Base-by-base conservation (phyloP, 2,113 vertebrate genomes). In the Regulus satrapa region DNA sequence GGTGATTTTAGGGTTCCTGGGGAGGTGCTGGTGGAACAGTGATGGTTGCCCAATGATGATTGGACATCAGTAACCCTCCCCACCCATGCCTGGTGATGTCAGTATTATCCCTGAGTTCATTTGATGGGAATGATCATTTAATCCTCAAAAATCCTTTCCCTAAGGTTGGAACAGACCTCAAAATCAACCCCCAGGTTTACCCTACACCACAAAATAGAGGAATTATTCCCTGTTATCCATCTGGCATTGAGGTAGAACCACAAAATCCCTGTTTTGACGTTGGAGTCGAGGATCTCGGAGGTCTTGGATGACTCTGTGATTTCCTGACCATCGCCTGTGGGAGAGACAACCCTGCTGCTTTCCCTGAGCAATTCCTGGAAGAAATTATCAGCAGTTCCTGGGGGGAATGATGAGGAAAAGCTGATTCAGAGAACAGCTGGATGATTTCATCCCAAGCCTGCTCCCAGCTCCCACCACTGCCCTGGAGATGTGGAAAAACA, bases 191-290 rank as follows among this genome's bases (percentile, higher is more conserved):
- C 41, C 34, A 24, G 1, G 0, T 29, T 40, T 12, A 24, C 23
- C 58, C 23, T 5, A 15, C 40, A 19, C 34, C 59, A 38, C 0
- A 0, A n/a, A 48, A 64, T 0, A 7, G 8, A 56, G 69, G 59
- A 56, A 10, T 29, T 29, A 10, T 29, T 40, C 59, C 59, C 9
- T 15, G 6, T 14, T 19, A 3, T 23, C n/a, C 69, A 10, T n/a
- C 69, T 40, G 58, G 41, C 49, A 24, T 1, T 6, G n/a, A n/a
- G 49, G 23, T 2, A 4, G 3, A 18, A 18, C 18, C 49, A n/a
- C 49, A 19, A 40, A 4, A 24, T 40, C 29, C 51, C 69, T 8
- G 6, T 4, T 29, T 8, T 18, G 49, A 3, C 28, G 49, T 2
- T 41, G 66, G 10, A 6, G 36, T 51, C 5, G 2, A 16, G 28